Conservation (phyloP, 2,888 invertebrate species). For the Papilio protenor region DNA sequence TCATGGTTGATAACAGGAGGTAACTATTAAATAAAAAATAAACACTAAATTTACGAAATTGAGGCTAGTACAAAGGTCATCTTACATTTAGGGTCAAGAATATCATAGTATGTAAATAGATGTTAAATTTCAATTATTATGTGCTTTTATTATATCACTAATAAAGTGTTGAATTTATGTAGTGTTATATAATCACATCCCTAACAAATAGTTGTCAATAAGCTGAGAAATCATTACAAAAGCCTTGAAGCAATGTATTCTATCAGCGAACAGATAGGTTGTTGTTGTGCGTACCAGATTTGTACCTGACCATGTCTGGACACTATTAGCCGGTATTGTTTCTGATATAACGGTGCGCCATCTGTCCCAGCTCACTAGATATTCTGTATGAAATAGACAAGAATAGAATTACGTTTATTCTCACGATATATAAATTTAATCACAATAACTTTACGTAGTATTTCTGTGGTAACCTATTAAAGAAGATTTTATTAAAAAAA, state of each 20-base stretch:
- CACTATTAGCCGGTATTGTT: slow-evolving; percentile 24
- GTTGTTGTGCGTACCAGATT: slow-evolving; percentile 15
- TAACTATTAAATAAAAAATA: neutral
- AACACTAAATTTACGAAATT: too few species aligned
- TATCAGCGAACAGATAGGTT: slow-evolving; percentile 1
- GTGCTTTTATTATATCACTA: too few species aligned
- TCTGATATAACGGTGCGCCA: slow-evolving; percentile 21
- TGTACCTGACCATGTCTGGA: slow-evolving; percentile 23
- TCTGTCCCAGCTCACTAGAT: slow-evolving; percentile 10
- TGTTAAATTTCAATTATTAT: too few species aligned
- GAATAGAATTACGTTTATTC: slow-evolving; percentile 10
- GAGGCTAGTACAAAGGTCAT: too few species aligned
- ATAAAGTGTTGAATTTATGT: neutral
- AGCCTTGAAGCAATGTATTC: slow-evolving; percentile 13
- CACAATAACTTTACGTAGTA: neutral
- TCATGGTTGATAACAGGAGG: neutral
- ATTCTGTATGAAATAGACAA: slow-evolving; percentile 19
- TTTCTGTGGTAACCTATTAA: neutral
- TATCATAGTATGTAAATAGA: too few species aligned
- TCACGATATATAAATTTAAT: neutral
- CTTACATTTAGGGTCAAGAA: too few species aligned
- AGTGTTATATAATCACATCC: neutral
- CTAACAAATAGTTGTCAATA: neutral
- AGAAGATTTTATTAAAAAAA: neutral
- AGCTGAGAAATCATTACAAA: neutral